A percentile compares a stretch with the other conserved stretches of the same genome.
phyloP scores from a whole-genome alignment of 2,113 vertebrate species.

The Onychostruthus taczanowskii region DNA sequence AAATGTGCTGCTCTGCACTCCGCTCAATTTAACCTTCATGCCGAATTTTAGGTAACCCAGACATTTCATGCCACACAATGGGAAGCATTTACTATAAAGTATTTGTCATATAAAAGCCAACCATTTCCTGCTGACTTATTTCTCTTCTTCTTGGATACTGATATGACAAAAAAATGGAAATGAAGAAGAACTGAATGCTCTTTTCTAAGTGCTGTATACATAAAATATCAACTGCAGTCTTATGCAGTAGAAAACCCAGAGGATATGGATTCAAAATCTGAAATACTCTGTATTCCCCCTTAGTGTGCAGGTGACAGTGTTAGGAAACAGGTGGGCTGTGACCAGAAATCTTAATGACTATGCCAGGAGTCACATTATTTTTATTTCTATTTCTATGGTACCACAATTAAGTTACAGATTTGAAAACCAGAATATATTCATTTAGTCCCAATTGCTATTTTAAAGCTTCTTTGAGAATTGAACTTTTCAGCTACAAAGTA shows the following conservation, averaged over 20 bases:
- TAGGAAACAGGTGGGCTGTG: not conserved
- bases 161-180: constrained; percentile 3
- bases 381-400: not conserved
- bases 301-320: not conserved
- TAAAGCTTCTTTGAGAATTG: not conserved
- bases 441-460: not conserved
- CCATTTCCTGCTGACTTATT: not conserved
- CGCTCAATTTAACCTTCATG: not conserved
- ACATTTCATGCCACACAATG: not conserved
- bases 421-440: not conserved
- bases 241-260: not conserved
- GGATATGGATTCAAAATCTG: not conserved
- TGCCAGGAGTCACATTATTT: not conserved
- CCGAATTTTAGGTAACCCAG: not conserved
- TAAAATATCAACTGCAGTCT: constrained; percentile 14
- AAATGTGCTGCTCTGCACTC: not conserved
- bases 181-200: not conserved
- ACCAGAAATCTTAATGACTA: not conserved
- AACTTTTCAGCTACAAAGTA: not conserved
- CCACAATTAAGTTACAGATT: not conserved
- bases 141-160: not conserved
- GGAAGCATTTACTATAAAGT: not conserved
- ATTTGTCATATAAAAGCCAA: not conserved
- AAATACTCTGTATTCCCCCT: not conserved
- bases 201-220: not conserved